These are phyloP conservation scores for Lindbergichthys nudifrons DNA, from an alignment of 2,797 vertebrate species.

Conservation along the genomic window DNA sequence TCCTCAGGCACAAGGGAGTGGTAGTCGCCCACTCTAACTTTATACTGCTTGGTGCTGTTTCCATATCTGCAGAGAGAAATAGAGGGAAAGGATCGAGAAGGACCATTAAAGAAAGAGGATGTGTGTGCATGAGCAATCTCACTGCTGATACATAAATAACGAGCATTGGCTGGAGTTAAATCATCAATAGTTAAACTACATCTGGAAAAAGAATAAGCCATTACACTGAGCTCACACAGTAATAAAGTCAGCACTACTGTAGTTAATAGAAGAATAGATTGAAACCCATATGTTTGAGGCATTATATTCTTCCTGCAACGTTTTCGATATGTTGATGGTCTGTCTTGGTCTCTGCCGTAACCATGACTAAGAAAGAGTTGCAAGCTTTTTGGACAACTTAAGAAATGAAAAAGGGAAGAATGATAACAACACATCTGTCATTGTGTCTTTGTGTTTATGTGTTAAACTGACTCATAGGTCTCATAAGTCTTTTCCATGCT, in stretches of 20 bases:
- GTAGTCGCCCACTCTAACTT: conserved; percentile 94
- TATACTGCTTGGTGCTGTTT: conserved; percentile 90
- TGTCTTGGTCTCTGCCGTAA: background rate
- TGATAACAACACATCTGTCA: conserved; percentile 27
- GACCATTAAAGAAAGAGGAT: background rate
- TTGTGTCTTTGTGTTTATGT: conserved; percentile 9
- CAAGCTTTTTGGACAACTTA: background rate
- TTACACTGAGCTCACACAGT: background rate
- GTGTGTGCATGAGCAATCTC: background rate
- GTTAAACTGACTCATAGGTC: conserved; percentile 17
- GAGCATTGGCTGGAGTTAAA: background rate
- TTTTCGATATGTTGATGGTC: no score
- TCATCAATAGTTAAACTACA: conserved; percentile 15
- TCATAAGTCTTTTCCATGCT: background rate
- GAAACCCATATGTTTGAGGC: background rate
- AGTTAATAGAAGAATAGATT: background rate
- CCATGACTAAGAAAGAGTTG: background rate
- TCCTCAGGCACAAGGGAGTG: conserved; percentile 96
- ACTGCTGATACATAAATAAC: conserved; percentile 16
- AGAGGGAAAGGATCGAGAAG: background rate
- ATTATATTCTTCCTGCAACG: no score
- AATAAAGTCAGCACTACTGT: conserved; percentile 1
- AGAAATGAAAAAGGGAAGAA: conserved; percentile 9
- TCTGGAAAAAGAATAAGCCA: conserved; percentile 4
- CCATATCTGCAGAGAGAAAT: conserved; percentile 87